Evolutionary conservation across 2,113 vertebrate genomes (phyloP).

Genomic region (Toxotes jaculatrix): DNA sequence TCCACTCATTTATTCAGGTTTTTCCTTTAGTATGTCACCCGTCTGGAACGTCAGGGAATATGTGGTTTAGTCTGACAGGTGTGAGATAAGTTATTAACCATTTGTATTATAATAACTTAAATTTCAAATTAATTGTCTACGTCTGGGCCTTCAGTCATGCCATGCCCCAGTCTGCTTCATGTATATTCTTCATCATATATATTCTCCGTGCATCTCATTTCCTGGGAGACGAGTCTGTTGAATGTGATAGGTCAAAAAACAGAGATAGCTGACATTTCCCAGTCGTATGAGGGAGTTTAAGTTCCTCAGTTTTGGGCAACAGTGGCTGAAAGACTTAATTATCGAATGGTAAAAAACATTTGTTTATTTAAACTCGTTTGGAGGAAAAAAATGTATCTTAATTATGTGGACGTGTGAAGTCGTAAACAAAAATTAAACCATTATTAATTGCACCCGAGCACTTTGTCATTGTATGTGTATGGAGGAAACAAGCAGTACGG

Average conservation of each 20-base stretch:
- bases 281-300: background rate
- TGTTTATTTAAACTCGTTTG: constrained; percentile 16
- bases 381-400: background rate
- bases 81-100: background rate
- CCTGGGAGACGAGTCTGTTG: background rate
- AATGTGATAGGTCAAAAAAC: constrained; percentile 21
- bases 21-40: background rate
- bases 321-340: background rate
- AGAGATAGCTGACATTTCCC: constrained; percentile 12
- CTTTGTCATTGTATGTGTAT: constrained; percentile 20
- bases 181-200: background rate
- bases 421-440: constrained; percentile 34
- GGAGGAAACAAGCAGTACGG: constrained; percentile 58
- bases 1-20: background rate
- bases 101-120: background rate
- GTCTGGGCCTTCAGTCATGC: background rate
- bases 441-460: constrained; percentile 41
- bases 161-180: background rate
- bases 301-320: background rate
- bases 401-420: background rate
- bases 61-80: background rate
- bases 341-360: constrained; percentile 20
- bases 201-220: background rate
- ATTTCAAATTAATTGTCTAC: too few relatives aligned
- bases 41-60: background rate